phyloP scores from a whole-genome alignment of 2,797 vertebrate genomes.

The Chanos chanos region DNA sequence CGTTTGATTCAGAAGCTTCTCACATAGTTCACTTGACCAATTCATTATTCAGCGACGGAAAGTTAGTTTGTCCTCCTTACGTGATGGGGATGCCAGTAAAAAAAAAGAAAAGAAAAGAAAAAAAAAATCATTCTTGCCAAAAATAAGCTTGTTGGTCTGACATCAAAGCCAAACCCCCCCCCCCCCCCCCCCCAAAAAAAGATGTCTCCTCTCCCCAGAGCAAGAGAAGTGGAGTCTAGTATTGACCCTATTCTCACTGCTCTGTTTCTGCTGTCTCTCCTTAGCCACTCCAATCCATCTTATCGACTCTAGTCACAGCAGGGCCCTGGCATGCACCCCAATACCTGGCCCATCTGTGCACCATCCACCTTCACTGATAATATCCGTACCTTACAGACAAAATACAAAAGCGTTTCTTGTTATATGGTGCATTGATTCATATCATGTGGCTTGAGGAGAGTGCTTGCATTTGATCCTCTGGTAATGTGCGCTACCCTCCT shows the following conservation, averaged over 20 bases:
- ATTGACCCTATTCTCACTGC: slow-evolving; percentile 27
- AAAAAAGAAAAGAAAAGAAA: neutral
- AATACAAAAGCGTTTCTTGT: too few species aligned
- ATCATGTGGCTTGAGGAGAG: too few species aligned
- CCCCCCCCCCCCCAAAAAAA: neutral
- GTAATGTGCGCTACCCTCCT: too few species aligned
- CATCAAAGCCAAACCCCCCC: neutral
- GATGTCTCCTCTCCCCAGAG: neutral
- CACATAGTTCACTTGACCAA: neutral
- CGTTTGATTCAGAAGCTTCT: slow-evolving; percentile 2
- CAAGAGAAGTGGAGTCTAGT: slow-evolving; percentile 4
- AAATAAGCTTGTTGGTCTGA: neutral
- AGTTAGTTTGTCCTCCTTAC: slow-evolving; percentile 9
- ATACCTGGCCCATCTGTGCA: slow-evolving; percentile 24
- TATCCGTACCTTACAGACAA: too few species aligned
- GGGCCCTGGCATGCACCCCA: slow-evolving; percentile 7
- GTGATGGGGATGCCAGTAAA: neutral
- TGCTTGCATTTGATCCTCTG: too few species aligned
- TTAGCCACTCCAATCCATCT: slow-evolving; percentile 32
- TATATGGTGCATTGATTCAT: too few species aligned
- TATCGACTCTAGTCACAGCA: slow-evolving; percentile 25
- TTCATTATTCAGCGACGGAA: too few species aligned
- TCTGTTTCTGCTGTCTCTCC: slow-evolving; percentile 15
- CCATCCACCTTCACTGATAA: slow-evolving; percentile 2
- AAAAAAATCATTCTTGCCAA: neutral